Evolutionary conservation across 2,113 vertebrate species (phyloP).

Genomic region (Verasper variegatus): DNA sequence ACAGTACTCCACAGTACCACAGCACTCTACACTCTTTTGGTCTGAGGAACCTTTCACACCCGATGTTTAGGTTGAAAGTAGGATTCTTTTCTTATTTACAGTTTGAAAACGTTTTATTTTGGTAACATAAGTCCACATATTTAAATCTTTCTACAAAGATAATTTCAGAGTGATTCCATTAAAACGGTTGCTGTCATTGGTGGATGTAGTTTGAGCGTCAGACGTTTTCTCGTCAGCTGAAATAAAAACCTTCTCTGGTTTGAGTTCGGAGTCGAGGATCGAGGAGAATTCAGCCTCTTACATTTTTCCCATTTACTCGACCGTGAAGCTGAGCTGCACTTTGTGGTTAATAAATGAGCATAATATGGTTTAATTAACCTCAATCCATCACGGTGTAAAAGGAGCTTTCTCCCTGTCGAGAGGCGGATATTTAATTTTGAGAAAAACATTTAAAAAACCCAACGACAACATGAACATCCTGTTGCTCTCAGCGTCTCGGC

Average conservation of each 20-base stretch:
- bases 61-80: too few species aligned
- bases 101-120: too few species aligned
- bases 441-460: constrained; percentile 31
- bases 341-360: constrained; percentile 38
- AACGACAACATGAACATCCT: constrained; percentile 52
- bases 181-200: too few species aligned
- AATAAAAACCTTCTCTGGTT: background rate
- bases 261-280: background rate
- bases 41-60: too few species aligned
- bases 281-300: background rate
- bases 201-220: too few species aligned
- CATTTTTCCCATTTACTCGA: constrained; percentile 61
- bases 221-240: too few species aligned
- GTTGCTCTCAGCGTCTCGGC: constrained; percentile 28
- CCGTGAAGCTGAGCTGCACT: constrained; percentile 12
- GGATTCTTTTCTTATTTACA: too few species aligned
- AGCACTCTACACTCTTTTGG: too few species aligned
- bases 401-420: constrained; percentile 25
- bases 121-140: too few species aligned
- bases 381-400: constrained; percentile 58
- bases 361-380: constrained; percentile 56
- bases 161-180: too few species aligned
- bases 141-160: too few species aligned
- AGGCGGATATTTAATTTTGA: constrained; percentile 49
- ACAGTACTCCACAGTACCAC: too few species aligned